Percentiles rank a stretch among this genome's conserved stretches.
Conservation (phyloP, 2,888 invertebrate genomes). For the Rhingia campestris region DNA sequence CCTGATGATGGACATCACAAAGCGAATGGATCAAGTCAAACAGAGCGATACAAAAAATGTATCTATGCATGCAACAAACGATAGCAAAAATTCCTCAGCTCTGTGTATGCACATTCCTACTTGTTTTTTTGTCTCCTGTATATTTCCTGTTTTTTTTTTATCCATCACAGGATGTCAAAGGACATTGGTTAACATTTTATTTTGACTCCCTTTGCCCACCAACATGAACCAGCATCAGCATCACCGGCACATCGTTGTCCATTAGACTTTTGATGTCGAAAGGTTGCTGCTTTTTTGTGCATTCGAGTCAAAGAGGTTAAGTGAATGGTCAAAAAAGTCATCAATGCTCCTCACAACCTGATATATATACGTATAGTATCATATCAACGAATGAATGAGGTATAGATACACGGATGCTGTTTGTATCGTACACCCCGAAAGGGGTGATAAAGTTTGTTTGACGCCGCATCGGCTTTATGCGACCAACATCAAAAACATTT, state of each 20-base stretch:
- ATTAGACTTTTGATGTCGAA: conserved; percentile 71
- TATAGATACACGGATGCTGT: conserved; percentile 25
- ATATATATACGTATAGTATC: conserved; percentile 1
- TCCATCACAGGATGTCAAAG: conserved; percentile 67
- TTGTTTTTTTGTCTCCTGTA: conserved; percentile 8
- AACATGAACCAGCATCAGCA: conserved; percentile 53
- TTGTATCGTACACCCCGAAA: conserved; percentile 55
- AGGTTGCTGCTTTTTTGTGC: conserved; percentile 56
- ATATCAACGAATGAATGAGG: conserved; percentile 57
- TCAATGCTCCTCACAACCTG: conserved; percentile 67
- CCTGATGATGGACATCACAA: conserved; percentile 58
- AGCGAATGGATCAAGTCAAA: conserved; percentile 51
- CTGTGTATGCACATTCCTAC: conserved; percentile 24
- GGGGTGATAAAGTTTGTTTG: conserved; percentile 74
- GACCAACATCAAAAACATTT: conserved; percentile 76
- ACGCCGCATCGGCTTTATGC: conserved; percentile 46
- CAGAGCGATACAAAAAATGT: conserved; percentile 34
- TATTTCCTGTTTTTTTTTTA: conserved; percentile 42
- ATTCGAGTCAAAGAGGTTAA: conserved; percentile 75
- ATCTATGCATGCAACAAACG: conserved; percentile 36
- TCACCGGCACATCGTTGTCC: conserved; percentile 59
- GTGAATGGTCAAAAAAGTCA: conserved; percentile 76
- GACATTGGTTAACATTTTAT: conserved; percentile 73
- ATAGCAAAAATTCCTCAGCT: conserved; percentile 31
- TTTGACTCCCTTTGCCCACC: conserved; percentile 35